Evolutionary conservation across 2,113 vertebrate species (phyloP).

Genomic region (Heloderma charlesbogerti): DNA sequence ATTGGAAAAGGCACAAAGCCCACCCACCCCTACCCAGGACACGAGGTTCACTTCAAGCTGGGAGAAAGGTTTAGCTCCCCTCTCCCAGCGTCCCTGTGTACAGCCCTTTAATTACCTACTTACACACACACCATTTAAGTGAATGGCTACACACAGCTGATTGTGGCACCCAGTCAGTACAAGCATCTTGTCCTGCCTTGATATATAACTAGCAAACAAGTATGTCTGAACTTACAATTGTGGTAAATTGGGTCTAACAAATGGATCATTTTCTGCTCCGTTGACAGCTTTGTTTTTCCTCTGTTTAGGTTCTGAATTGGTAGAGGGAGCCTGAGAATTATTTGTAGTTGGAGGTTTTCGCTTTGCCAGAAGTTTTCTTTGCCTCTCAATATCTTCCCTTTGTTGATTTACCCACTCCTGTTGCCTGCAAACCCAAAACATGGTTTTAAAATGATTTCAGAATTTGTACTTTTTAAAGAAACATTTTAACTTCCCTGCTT

Average conservation of each 20-base stretch:
- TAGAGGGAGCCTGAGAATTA: slow-evolving; percentile 93
- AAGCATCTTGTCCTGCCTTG: neutral
- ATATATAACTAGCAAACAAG: slow-evolving; percentile 59
- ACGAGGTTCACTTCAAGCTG: neutral
- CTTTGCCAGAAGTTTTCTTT: slow-evolving; percentile 97
- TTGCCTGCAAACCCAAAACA: slow-evolving; percentile 84
- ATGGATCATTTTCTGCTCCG: slow-evolving; percentile 97
- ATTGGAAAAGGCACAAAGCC: neutral
- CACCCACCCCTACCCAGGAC: neutral
- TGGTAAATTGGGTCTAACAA: slow-evolving; percentile 98
- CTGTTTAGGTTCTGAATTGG: slow-evolving; percentile 98
- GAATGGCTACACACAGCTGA: neutral
- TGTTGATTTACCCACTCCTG: slow-evolving; percentile 99
- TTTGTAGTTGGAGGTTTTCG: slow-evolving; percentile 94
- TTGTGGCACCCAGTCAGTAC: neutral
- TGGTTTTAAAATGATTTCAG: slow-evolving; percentile 53
- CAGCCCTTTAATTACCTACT: too few relatives aligned
- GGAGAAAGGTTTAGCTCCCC: neutral
- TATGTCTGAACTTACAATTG: slow-evolving; percentile 90
- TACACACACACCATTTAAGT: neutral
- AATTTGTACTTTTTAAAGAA: slow-evolving; percentile 11
- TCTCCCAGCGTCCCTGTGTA: neutral
- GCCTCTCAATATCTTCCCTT: slow-evolving; percentile 98
- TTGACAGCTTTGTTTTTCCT: slow-evolving; percentile 99
- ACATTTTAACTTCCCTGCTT: neutral